Evolutionary conservation across 2,113 vertebrate genomes (phyloP).

Genomic region (Agelaius phoeniceus): DNA sequence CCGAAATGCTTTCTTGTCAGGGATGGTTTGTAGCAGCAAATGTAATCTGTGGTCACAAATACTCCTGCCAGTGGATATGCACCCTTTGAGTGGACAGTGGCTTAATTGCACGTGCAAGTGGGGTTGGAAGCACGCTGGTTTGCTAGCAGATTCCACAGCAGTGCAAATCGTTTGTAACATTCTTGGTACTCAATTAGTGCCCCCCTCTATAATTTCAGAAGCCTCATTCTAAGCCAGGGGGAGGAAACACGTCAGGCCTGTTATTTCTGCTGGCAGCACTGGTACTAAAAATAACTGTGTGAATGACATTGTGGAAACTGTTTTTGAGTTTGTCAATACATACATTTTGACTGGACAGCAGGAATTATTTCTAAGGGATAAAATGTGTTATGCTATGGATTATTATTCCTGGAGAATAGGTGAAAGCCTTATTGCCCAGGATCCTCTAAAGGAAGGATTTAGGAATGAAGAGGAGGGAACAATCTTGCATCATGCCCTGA

Average conservation of each 20-base stretch:
- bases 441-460: not conserved
- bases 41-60: not conserved
- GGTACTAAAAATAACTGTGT: not conserved
- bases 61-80: not conserved
- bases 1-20: not conserved
- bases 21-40: not conserved
- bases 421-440: not conserved
- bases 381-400: not conserved
- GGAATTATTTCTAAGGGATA: not conserved
- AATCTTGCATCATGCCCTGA: not conserved
- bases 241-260: not conserved
- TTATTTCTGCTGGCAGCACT: conserved; percentile 15
- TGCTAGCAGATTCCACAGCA: not conserved
- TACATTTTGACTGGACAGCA: conserved; percentile 9
- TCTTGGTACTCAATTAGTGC: not conserved
- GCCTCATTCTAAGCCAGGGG: not conserved
- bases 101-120: not conserved
- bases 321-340: not conserved
- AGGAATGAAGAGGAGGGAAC: not conserved
- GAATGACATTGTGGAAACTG: not conserved
- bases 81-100: not conserved
- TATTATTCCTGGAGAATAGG: not conserved
- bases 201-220: conserved; percentile 42
- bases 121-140: not conserved
- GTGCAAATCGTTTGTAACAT: not conserved